Percentiles rank a stretch among this genome's conserved stretches.
Conservation (phyloP, 2,113 vertebrate species). For the Pluvianellus socialis region DNA sequence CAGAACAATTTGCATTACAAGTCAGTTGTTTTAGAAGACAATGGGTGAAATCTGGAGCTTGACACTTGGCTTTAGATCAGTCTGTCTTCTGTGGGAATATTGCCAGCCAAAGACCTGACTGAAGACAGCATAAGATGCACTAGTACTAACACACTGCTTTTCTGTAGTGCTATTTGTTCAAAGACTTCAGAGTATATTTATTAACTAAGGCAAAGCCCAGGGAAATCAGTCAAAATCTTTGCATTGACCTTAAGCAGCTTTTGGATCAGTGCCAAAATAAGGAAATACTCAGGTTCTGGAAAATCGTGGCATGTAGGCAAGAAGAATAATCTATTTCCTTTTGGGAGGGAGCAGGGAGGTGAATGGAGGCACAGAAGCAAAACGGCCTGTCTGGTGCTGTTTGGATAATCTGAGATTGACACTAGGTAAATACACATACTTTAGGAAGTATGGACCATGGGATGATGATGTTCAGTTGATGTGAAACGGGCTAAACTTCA, state of each 20-base stretch:
- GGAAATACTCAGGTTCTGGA: not conserved
- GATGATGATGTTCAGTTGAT: not conserved
- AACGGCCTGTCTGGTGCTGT: not conserved
- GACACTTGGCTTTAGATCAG: not conserved
- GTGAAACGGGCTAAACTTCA: not conserved
- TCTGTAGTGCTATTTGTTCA: not conserved
- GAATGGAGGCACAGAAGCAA: not conserved
- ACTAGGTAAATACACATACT: not conserved
- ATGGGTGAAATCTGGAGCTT: slow-evolving; percentile 8
- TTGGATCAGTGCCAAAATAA: not conserved
- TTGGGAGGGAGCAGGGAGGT: not conserved
- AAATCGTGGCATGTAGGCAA: not conserved
- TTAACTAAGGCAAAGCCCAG: not conserved
- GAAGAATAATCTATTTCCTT: not conserved
- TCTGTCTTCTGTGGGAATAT: not conserved
- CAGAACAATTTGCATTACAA: slow-evolving; percentile 4
- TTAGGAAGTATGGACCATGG: not conserved
- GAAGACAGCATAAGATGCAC: not conserved
- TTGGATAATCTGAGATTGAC: not conserved
- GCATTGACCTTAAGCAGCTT: not conserved
- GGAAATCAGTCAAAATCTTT: slow-evolving; percentile 10
- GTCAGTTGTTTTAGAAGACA: slow-evolving; percentile 16
- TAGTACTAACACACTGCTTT: not conserved
- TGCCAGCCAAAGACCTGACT: not conserved
- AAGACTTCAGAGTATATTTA: not conserved